phyloP scores from a whole-genome alignment of 2,888 invertebrate genomes.

The Saturnia japonica region DNA sequence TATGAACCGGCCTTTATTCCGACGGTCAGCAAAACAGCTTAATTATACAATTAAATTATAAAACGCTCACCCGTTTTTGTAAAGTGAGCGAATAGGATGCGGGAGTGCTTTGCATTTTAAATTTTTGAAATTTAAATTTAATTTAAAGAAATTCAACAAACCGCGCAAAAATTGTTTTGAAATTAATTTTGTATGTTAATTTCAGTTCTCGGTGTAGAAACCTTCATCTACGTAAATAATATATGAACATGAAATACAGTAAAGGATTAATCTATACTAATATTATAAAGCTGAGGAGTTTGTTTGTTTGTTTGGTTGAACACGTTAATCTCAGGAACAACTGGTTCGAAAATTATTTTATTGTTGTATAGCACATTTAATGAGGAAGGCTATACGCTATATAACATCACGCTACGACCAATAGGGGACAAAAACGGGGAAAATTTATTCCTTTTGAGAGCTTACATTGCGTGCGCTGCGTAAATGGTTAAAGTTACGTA shows the following conservation, averaged over 20 bases:
- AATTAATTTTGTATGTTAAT: conserved; percentile 21
- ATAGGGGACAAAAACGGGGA: no score
- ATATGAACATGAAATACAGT: background rate
- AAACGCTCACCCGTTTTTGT: conserved; percentile 31
- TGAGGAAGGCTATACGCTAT: no score
- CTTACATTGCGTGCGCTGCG: no score
- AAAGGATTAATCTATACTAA: background rate
- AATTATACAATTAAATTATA: conserved; percentile 49
- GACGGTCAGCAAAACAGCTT: conserved; percentile 37
- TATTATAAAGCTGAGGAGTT: no score
- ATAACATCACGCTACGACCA: no score
- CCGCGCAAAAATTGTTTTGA: conserved; percentile 16
- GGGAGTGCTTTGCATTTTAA: conserved; percentile 40
- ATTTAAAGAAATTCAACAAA: conserved; percentile 25
- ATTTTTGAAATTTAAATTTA: conserved; percentile 42
- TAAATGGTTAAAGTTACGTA: no score
- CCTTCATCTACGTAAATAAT: background rate
- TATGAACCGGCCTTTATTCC: conserved; percentile 26
- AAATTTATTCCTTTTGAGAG: no score
- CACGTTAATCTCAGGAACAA: no score
- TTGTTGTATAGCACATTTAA: no score
- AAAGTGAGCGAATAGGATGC: conserved; percentile 22
- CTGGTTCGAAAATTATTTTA: no score
- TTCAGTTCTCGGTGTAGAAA: background rate
- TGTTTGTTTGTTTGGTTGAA: no score